These are phyloP conservation scores for Drosophila emarginata DNA, from an alignment of 2,888 invertebrate genomes.

Conservation along the genomic window DNA sequence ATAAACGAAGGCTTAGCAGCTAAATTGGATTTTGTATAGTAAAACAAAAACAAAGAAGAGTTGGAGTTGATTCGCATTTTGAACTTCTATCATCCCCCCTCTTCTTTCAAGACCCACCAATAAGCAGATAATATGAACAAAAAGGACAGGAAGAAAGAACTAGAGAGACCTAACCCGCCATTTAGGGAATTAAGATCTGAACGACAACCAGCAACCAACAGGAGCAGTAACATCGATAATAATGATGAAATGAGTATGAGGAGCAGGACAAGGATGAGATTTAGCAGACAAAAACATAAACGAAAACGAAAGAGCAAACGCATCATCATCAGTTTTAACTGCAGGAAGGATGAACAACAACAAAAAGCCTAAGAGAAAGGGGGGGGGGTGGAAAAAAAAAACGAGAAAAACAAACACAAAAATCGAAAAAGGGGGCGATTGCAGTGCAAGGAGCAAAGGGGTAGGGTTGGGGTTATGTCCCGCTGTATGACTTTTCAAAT, in stretches of 20 bases:
- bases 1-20: constrained; percentile 74
- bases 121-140: constrained; percentile 63
- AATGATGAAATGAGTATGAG: constrained; percentile 22
- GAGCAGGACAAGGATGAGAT: background rate
- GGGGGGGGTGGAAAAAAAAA: no score
- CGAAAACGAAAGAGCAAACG: constrained; percentile 64
- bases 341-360: constrained; percentile 20
- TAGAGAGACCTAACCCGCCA: constrained; percentile 27
- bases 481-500: constrained; percentile 71
- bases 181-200: constrained; percentile 50
- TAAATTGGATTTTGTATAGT: constrained; percentile 71
- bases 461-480: background rate
- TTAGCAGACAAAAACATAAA: constrained; percentile 36
- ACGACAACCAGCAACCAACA: constrained; percentile 27
- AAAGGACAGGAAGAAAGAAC: constrained; percentile 7
- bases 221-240: constrained; percentile 32
- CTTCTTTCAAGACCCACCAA: constrained; percentile 24
- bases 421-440: background rate
- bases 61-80: background rate
- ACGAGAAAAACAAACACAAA: background rate
- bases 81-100: background rate
- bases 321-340: constrained; percentile 74
- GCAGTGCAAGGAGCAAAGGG: background rate
- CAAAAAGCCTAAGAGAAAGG: no score
- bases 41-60: constrained; percentile 21